These are phyloP conservation scores for Caranx ignobilis DNA, from an alignment of 2,113 vertebrate species.

Conservation along the genomic window DNA sequence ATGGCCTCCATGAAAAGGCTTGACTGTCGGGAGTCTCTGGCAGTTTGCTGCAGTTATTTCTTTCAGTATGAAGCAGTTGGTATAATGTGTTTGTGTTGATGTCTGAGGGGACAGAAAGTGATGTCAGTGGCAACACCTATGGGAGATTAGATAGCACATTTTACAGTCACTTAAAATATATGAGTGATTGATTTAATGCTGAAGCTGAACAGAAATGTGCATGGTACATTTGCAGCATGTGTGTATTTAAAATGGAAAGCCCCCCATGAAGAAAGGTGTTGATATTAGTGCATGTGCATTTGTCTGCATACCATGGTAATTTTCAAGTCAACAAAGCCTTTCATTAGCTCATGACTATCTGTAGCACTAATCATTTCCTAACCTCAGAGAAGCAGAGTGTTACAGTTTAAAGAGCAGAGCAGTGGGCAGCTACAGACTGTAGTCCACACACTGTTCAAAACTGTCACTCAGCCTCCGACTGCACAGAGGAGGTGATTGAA, in stretches of 20 bases:
- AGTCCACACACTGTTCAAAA: constrained; percentile 43
- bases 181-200: not conserved
- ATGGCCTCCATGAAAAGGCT: constrained; percentile 21
- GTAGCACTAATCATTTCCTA: constrained; percentile 23
- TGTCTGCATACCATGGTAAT: constrained; percentile 16
- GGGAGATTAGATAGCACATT: constrained; percentile 8
- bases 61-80: not conserved
- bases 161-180: not conserved
- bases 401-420: constrained; percentile 46
- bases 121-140: constrained; percentile 4
- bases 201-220: not conserved
- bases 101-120: constrained; percentile 1
- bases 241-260: not conserved
- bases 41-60: constrained; percentile 14
- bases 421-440: constrained; percentile 7
- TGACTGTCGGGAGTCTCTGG: constrained; percentile 3
- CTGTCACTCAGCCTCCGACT: constrained; percentile 46
- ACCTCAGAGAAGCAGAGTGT: constrained; percentile 14
- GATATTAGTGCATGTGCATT: constrained; percentile 4
- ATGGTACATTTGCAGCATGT: not conserved
- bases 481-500: constrained; percentile 67
- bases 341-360: constrained; percentile 24
- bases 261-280: constrained; percentile 6
- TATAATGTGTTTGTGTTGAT: not conserved
- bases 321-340: constrained; percentile 47